phyloP scores from a whole-genome alignment of 2,797 vertebrate genomes.

The Clarias pachynema region DNA sequence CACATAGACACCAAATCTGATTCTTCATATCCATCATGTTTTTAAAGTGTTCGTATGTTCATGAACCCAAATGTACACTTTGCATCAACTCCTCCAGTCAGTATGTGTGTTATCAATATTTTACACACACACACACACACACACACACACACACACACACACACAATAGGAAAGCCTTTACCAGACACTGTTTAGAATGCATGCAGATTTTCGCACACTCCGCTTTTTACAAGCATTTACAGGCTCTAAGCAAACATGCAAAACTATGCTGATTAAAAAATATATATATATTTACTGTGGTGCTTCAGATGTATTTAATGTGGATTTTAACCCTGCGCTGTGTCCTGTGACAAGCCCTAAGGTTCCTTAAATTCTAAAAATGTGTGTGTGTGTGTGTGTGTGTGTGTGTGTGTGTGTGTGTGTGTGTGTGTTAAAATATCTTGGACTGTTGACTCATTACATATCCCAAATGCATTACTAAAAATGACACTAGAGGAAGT shows the following conservation, averaged over 20 bases:
- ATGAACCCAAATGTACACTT: not conserved
- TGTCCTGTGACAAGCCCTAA: not conserved
- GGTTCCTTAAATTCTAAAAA: not conserved
- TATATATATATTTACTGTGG: too few relatives aligned
- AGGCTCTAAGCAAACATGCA: not conserved
- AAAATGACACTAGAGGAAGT: not conserved
- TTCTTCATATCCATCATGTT: not conserved
- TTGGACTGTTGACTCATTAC: not conserved
- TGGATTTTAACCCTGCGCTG: not conserved
- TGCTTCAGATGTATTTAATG: not conserved
- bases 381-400: not conserved
- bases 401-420: too few relatives aligned
- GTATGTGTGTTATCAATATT: not conserved
- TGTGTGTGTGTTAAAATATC: not conserved
- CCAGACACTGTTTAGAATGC: not conserved
- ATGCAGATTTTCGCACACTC: constrained; percentile 23
- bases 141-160: not conserved
- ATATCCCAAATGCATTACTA: not conserved
- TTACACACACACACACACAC: too few relatives aligned
- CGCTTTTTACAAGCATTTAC: not conserved
- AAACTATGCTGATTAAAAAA: not conserved
- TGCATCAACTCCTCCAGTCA: not conserved
- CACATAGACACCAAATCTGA: too few relatives aligned
- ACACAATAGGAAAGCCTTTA: constrained; percentile 1
- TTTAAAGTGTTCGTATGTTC: not conserved